Base-by-base conservation (phyloP, 2,888 invertebrate genomes). In the Stenichneumon culpator region DNA sequence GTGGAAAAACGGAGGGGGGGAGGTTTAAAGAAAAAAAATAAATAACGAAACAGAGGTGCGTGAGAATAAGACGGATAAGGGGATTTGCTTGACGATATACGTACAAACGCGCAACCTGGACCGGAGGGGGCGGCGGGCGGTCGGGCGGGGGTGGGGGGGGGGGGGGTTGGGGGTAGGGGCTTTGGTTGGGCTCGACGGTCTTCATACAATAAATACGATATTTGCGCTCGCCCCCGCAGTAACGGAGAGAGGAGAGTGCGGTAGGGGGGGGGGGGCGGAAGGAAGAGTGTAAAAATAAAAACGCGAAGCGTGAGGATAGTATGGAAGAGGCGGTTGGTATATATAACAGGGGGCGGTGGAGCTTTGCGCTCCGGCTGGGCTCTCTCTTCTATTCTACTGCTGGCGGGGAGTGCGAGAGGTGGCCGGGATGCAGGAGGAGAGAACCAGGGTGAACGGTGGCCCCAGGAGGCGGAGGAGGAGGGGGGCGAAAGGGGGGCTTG, bases 181-280 rank as follows among this genome's bases (percentile, higher is more conserved):
- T 44, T 44, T 44, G 44, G 44, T 44, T 77, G 72, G 89, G 86
- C 86, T 89, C 89, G 89, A 89, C 89, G 89, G 90, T 90, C 91
- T 90, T 90, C 92, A 90, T 92, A 92, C 92, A 91, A 92, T 92
- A 93, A 93, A 93, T 92, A 91, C 91, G 91, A 91, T 92, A 91
- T 92, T 92, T 92, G 91, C 90, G 88, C 89, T 88, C 89, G 87
- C 83, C 86, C 84, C 86, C 78, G 77, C 83, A 86, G 86, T 70
- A 82, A 82, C 84, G 87, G 82, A 79, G 86, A 82, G 87, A 78
- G 86, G 50, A 74, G 79, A 63, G 54, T 14, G 79, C 73, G 79
- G 84, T 74, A 79, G 77, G 70, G 83, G 79, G 75, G 82, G 77
- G 70, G 83, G 79, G 75, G 82, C 44, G 69, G 54, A 60, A 65